Conservation (phyloP, 30 jellyfish, hydroid and myxozoan species). For the Aurelia aurita complex sp. Pacific region DNA sequence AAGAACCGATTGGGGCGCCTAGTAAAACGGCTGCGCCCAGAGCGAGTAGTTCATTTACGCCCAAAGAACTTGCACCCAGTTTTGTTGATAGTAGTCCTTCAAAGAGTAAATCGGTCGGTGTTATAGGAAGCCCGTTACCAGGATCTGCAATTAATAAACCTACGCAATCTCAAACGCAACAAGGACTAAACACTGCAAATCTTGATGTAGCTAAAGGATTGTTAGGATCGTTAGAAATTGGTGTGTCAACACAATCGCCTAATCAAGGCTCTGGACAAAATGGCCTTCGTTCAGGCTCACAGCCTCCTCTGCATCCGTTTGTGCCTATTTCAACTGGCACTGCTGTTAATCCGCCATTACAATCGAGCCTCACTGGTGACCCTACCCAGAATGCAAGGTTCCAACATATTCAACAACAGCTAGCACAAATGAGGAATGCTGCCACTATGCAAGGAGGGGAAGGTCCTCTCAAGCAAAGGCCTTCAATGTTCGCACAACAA, state of each 20-base stretch:
- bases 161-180: slow-evolving; percentile 5
- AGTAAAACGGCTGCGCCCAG: neutral
- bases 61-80: slow-evolving; percentile 19
- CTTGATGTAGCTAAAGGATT: slow-evolving; percentile 15
- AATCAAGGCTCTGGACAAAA: neutral
- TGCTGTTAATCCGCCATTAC: slow-evolving; percentile 15
- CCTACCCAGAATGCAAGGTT: slow-evolving; percentile 47
- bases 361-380: slow-evolving; percentile 12
- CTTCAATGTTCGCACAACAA: slow-evolving; percentile 23
- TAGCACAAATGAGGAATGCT: slow-evolving; percentile 10
- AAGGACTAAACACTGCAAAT: neutral
- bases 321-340: neutral
- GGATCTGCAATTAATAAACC: slow-evolving; percentile 1
- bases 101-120: slow-evolving; percentile 47
- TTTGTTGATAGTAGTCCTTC: slow-evolving; percentile 18
- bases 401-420: slow-evolving; percentile 53
- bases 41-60: slow-evolving; percentile 1
- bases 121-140: slow-evolving; percentile 50
- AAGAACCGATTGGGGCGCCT: neutral
- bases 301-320: neutral
- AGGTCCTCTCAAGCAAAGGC: slow-evolving; percentile 1
- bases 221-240: slow-evolving; percentile 10
- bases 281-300: neutral
- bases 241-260: neutral
- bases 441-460: neutral